Conservation (phyloP, 2,888 invertebrate genomes). For the Cheilosia impressa region DNA sequence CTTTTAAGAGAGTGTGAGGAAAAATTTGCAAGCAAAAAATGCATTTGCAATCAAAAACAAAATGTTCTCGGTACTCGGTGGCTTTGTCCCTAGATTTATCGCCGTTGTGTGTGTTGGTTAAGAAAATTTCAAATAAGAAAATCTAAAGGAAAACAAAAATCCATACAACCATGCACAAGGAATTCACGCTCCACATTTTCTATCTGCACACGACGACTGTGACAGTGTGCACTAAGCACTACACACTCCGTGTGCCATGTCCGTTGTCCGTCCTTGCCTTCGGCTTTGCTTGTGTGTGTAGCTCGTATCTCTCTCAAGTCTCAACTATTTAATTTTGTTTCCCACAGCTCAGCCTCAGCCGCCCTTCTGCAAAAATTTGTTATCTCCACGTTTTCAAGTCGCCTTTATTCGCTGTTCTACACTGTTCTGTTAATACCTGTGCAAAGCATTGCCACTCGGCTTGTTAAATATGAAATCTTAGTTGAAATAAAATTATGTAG, state of each 20-base stretch:
- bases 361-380: conserved; percentile 69
- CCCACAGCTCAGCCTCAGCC: conserved; percentile 40
- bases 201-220: conserved; percentile 9
- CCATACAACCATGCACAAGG: conserved; percentile 3
- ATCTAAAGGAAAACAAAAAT: conserved; percentile 31
- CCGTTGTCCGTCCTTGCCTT: conserved; percentile 26
- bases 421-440: conserved; percentile 64
- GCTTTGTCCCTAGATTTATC: not conserved
- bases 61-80: not conserved
- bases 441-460: not conserved
- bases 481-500: no score
- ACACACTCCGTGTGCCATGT: no score
- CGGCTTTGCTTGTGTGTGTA: conserved; percentile 21
- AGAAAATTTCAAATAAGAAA: conserved; percentile 44
- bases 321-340: conserved; percentile 22
- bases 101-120: not conserved
- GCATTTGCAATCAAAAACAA: conserved; percentile 27
- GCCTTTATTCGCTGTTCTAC: conserved; percentile 22
- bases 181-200: conserved; percentile 14
- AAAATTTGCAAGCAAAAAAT: not conserved
- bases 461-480: no score
- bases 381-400: conserved; percentile 49
- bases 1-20: conserved; percentile 52
- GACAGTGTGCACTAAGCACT: not conserved
- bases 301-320: conserved; percentile 53